A percentile compares a stretch with the other conserved stretches of the same genome.
phyloP scores from a whole-genome alignment of 2,888 invertebrate species.

The Amphipyra tragopoginis region DNA sequence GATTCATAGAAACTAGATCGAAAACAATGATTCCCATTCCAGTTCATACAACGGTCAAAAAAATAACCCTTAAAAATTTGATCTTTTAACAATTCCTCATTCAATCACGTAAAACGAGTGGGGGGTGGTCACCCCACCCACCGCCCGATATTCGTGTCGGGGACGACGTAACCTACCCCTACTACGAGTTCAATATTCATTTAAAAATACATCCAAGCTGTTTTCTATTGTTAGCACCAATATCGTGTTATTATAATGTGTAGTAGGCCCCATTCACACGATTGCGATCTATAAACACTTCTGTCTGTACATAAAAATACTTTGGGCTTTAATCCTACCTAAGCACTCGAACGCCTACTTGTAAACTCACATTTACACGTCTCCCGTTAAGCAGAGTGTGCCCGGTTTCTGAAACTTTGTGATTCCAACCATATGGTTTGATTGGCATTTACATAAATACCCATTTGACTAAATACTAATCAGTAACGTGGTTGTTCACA shows the following conservation, averaged over 20 bases:
- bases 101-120: slow-evolving; percentile 84
- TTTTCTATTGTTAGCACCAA: slow-evolving; percentile 39
- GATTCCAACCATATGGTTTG: no score
- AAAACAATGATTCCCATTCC: slow-evolving; percentile 15
- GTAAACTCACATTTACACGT: no score
- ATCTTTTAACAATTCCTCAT: slow-evolving; percentile 84
- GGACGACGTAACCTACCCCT: slow-evolving; percentile 71
- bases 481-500: no score
- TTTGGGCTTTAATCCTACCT: background rate
- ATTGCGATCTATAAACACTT: background rate
- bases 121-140: slow-evolving; percentile 68
- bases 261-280: background rate
- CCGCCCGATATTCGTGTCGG: slow-evolving; percentile 73
- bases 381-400: no score
- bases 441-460: no score
- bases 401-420: no score
- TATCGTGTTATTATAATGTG: slow-evolving; percentile 25
- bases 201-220: slow-evolving; percentile 52
- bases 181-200: slow-evolving; percentile 66
- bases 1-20: background rate
- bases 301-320: background rate
- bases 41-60: slow-evolving; percentile 52
- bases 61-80: slow-evolving; percentile 71
- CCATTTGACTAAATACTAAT: no score
- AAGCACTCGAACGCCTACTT: background rate